phyloP scores from a whole-genome alignment of 2,797 vertebrate genomes.

The Esox masquinongy region DNA sequence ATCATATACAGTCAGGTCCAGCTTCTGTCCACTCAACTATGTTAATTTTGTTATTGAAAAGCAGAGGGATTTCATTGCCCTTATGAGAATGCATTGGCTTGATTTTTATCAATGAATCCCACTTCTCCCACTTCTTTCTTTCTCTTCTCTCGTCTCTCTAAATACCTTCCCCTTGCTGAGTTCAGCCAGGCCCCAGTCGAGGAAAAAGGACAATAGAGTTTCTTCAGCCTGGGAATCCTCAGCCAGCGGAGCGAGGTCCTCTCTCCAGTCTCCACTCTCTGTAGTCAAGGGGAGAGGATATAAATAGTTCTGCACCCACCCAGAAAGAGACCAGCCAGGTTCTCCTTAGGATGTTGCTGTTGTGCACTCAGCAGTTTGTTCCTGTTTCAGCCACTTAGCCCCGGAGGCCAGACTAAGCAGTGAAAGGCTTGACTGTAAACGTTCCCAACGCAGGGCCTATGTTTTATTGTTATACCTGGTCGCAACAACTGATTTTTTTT shows the following conservation, averaged over 20 bases:
- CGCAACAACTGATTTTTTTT: neutral
- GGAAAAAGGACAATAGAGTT: slow-evolving; percentile 55
- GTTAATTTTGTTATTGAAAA: neutral
- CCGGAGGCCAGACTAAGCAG: slow-evolving; percentile 28
- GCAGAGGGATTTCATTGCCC: neutral
- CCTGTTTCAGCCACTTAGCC: slow-evolving; percentile 32
- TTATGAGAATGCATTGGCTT: neutral
- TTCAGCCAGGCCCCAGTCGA: slow-evolving; percentile 45
- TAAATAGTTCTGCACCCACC: slow-evolving; percentile 72
- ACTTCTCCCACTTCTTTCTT: neutral
- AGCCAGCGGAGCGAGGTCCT: slow-evolving; percentile 34
- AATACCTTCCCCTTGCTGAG: slow-evolving; percentile 22
- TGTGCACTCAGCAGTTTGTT: slow-evolving; percentile 57
- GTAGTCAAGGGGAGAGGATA: slow-evolving; percentile 63
- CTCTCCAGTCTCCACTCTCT: slow-evolving; percentile 35
- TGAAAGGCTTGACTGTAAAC: too few relatives aligned
- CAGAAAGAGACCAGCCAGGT: slow-evolving; percentile 55
- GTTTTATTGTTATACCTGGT: neutral
- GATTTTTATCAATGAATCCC: neutral
- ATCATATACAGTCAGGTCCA: neutral
- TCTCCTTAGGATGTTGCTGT: slow-evolving; percentile 61
- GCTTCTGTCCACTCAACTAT: neutral
- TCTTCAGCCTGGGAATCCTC: slow-evolving; percentile 64
- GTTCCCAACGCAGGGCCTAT: neutral
- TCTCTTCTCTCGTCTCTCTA: neutral